Evolutionary conservation across 2,888 invertebrate genomes (phyloP), one percentile per base, ranked within the genome.

Genomic region (Mythimna lalbum): DNA sequence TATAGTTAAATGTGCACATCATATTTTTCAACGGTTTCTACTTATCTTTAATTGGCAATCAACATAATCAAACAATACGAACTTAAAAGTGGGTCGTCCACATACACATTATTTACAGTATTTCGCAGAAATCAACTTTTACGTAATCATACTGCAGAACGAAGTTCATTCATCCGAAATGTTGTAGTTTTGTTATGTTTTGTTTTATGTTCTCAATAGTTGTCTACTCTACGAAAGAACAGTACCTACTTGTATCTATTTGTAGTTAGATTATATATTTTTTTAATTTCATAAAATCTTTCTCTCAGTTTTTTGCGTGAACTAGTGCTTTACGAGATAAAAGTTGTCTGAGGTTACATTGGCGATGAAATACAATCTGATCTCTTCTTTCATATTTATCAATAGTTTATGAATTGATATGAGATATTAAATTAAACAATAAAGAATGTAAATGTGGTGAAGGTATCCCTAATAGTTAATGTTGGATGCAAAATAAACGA

Each of bases 401-500:
- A 49, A 17, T n/a, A 12, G 21, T 0, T 21, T 39, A 31, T 31
- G 9, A 3, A 14, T n/a, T n/a, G n/a, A 21, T n/a, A 43, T 14
- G 12, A n/a, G n/a, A n/a, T 50, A 52, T 23, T 14, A 12, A 7
- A 36, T 63, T 39, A 21, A 19, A 49, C 4, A 33, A 14, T 21
- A 6, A 31, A 21, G 7, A 64, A 43, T 64, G 31, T 10, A n/a
- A 43, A 31, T 53, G 4, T 12, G 1, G 23, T 68, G 23, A 43
- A 43, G 17, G 17, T 43, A 17, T 43, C 17, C 17, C 33, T 47
- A 52, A 57, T 23, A 43, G n/a, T 52, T 12, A 33, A 14, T 21
- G 12, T 36, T 43, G 14, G 27, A 14, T 49, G 47, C 1, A 47
- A 60, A 69, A 53, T 23, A 62, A 71, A 55, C 17, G 19, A 56